Conservation (phyloP, 2,888 invertebrate genomes). For the Pollenia labialis region DNA sequence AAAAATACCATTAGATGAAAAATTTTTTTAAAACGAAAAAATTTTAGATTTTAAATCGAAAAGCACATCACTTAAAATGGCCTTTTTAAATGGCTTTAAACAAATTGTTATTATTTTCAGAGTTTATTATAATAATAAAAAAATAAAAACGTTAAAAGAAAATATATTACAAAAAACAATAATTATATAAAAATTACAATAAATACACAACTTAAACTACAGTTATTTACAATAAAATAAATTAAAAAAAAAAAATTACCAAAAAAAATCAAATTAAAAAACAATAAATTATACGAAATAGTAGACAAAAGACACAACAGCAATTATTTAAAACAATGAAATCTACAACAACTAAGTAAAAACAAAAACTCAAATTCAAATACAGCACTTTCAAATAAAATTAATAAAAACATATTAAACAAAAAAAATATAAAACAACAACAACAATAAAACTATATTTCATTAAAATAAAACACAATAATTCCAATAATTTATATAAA, state of each 20-base stretch:
- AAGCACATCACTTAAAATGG: constrained; percentile 74
- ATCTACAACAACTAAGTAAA: neutral
- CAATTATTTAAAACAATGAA: constrained; percentile 65
- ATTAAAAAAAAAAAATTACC: neutral
- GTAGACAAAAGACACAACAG: constrained; percentile 35
- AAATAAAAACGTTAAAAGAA: constrained; percentile 20
- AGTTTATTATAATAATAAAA: constrained; percentile 68
- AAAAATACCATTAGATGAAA: constrained; percentile 37
- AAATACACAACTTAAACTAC: constrained; percentile 54
- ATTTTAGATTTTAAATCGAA: constrained; percentile 70
- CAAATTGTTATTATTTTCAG: constrained; percentile 73
- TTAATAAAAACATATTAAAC: constrained; percentile 21
- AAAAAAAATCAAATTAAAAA: constrained; percentile 16
- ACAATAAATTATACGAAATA: constrained; percentile 48
- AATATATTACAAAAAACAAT: constrained; percentile 13
- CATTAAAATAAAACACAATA: constrained; percentile 27
- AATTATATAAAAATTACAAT: constrained; percentile 16
- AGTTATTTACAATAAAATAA: constrained; percentile 37
- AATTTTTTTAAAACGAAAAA: constrained; percentile 38
- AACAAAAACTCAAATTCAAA: constrained; percentile 45
- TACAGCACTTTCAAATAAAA: constrained; percentile 43
- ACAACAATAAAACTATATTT: constrained; percentile 8
- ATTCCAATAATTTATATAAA: constrained; percentile 52
- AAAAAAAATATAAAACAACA: constrained; percentile 18
- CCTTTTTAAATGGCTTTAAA: constrained; percentile 73